Percentiles rank a stretch among this genome's conserved stretches.
These are phyloP conservation scores for Pseudomyrmex concolor DNA, from an alignment of 1,140 invertebrate genomes.

Conservation along the genomic window DNA sequence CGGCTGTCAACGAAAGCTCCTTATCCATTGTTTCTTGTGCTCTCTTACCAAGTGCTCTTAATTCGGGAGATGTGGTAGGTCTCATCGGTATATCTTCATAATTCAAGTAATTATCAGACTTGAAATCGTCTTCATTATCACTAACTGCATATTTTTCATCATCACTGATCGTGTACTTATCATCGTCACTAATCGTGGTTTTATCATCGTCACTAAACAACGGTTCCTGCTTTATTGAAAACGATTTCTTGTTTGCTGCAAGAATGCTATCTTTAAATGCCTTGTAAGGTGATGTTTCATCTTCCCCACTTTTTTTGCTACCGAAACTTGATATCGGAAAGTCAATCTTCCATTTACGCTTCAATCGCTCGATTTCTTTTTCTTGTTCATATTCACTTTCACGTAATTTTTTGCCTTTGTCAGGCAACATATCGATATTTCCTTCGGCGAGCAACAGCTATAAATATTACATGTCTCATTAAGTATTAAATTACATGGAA, in stretches of 20 bases:
- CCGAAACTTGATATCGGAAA: conserved; percentile 78
- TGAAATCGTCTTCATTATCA: too few relatives aligned
- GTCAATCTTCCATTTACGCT: conserved; percentile 83
- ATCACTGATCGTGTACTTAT: too few relatives aligned
- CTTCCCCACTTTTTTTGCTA: background rate
- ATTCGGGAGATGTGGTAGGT: conserved; percentile 39
- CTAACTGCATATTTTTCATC: too few relatives aligned
- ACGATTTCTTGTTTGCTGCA: too few relatives aligned
- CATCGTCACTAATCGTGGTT: too few relatives aligned
- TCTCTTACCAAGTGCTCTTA: conserved; percentile 75
- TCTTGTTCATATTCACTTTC: conserved; percentile 80
- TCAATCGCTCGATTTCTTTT: conserved; percentile 80
- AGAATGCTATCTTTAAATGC: too few relatives aligned
- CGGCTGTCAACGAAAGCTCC: conserved; percentile 89
- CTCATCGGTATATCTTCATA: conserved; percentile 31
- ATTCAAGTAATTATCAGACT: too few relatives aligned
- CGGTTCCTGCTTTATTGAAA: background rate
- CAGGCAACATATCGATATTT: conserved; percentile 85
- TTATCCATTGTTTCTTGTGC: conserved; percentile 87
- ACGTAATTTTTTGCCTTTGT: conserved; percentile 84
- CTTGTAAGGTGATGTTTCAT: background rate
- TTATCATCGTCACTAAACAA: too few relatives aligned
- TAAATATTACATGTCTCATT: conserved; percentile 41
- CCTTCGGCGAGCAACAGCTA: conserved; percentile 83
- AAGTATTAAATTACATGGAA: background rate